Conservation (phyloP, 2,888 invertebrate genomes). For the Gymnoscelis rufifasciata region DNA sequence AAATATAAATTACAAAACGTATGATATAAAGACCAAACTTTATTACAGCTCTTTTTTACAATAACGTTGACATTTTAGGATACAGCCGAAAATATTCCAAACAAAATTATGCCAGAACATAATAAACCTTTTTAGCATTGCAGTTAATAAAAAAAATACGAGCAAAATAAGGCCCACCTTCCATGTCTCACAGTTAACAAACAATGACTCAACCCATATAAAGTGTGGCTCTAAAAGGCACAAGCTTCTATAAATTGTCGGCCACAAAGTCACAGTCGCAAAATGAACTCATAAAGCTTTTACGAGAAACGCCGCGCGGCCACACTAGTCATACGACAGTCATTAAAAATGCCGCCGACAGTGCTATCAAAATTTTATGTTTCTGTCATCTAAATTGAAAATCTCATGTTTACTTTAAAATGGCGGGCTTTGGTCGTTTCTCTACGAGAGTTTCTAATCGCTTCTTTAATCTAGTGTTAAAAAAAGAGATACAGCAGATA, state of each 20-base stretch:
- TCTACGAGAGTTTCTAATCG: no score
- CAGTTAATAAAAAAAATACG: not conserved
- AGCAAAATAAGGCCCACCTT: not conserved
- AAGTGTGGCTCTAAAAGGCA: slow-evolving; percentile 8
- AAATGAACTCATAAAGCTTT: slow-evolving; percentile 75
- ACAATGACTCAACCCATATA: slow-evolving; percentile 12
- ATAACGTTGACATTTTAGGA: not conserved
- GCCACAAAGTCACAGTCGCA: slow-evolving; percentile 41
- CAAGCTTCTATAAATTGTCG: slow-evolving; percentile 21
- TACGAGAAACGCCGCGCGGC: slow-evolving; percentile 47
- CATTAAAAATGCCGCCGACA: slow-evolving; percentile 61
- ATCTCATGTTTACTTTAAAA: slow-evolving; percentile 48
- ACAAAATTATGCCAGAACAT: not conserved
- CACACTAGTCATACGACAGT: slow-evolving; percentile 53
- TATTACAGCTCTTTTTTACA: no score
- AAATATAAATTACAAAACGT: no score
- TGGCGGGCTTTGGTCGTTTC: no score
- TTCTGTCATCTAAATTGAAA: slow-evolving; percentile 69
- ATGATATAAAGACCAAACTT: no score
- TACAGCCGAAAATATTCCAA: not conserved
- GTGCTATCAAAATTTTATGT: slow-evolving; percentile 58
- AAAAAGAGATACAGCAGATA: no score
- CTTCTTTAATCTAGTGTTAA: no score
- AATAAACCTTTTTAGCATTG: slow-evolving; percentile 10
- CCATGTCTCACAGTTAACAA: slow-evolving; percentile 26